phyloP scores from a whole-genome alignment of 1,140 invertebrate species.

The Hycleus phaleratus region DNA sequence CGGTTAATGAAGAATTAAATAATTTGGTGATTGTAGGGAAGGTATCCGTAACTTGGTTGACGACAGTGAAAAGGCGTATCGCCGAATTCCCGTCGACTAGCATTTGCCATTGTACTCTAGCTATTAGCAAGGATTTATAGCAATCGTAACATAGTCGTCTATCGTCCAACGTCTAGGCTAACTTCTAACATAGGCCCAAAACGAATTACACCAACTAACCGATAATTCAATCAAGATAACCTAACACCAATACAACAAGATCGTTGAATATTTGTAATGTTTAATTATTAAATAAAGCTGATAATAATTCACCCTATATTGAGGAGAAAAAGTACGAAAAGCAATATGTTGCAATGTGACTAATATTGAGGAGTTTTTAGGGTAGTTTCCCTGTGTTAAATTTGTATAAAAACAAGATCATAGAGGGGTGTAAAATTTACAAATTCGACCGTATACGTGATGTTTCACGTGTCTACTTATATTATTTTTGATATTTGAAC shows the following conservation, averaged over 20 bases:
- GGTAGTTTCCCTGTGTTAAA: constrained; percentile 10
- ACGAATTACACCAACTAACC: no score
- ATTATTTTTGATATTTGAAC: constrained; percentile 3
- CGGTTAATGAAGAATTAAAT: background rate
- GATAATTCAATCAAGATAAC: no score
- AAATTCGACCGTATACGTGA: background rate
- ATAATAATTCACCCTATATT: background rate
- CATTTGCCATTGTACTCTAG: constrained; percentile 34
- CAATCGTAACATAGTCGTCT: constrained; percentile 29
- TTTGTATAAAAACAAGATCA: constrained; percentile 9
- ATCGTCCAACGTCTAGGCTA: constrained; percentile 6
- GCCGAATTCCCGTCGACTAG: constrained; percentile 32
- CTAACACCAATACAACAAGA: background rate
- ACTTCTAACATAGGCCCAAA: constrained; percentile 2
- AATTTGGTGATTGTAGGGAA: constrained; percentile 13
- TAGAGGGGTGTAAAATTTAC: constrained; percentile 8
- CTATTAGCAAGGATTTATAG: constrained; percentile 38
- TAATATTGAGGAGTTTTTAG: constrained; percentile 13
- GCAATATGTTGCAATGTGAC: constrained; percentile 12
- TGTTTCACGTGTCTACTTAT: no score
- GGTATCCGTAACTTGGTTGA: constrained; percentile 15
- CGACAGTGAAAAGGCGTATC: constrained; percentile 38
- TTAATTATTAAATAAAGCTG: no score
- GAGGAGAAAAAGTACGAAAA: background rate
- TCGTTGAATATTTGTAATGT: background rate